phyloP scores from a whole-genome alignment of 2,113 vertebrate genomes.

The Melanerpes aurifrons region DNA sequence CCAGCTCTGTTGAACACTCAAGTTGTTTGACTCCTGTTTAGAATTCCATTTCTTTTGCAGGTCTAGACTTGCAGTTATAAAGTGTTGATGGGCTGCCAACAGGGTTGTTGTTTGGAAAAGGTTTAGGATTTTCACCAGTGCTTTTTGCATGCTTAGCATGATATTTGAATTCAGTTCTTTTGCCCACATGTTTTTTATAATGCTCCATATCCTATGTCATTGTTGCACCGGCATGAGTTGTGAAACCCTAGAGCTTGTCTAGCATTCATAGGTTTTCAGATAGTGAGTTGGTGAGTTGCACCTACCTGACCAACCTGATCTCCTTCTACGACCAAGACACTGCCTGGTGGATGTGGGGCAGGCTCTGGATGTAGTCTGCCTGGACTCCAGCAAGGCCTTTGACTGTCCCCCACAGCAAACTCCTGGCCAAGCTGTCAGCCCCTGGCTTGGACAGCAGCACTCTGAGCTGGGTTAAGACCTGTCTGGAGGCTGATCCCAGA shows the following conservation, averaged over 20 bases:
- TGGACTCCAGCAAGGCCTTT: too few relatives aligned
- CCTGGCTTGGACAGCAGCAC: too few relatives aligned
- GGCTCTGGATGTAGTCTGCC: too few relatives aligned
- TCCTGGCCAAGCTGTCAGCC: too few relatives aligned
- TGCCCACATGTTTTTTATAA: neutral
- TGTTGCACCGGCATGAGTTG: neutral
- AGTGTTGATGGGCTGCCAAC: conserved; percentile 68
- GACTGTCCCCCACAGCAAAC: too few relatives aligned
- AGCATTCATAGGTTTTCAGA: neutral
- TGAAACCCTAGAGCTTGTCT: neutral
- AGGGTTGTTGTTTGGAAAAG: conserved; percentile 52
- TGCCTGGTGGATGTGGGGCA: too few relatives aligned
- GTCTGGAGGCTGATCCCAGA: too few relatives aligned
- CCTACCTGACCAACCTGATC: too few relatives aligned
- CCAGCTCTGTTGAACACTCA: neutral
- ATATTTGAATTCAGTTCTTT: conserved; percentile 32
- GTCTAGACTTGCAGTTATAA: conserved; percentile 68
- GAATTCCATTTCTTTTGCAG: conserved; percentile 63
- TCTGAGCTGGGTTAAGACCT: too few relatives aligned
- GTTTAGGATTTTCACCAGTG: conserved; percentile 58
- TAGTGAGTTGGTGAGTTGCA: neutral
- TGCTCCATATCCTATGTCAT: neutral
- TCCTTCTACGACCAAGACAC: too few relatives aligned
- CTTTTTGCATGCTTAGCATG: conserved; percentile 35
- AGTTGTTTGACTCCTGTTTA: conserved; percentile 28